Base-by-base conservation (phyloP, 1,140 invertebrate species). In the Meloidogyne exigua region DNA sequence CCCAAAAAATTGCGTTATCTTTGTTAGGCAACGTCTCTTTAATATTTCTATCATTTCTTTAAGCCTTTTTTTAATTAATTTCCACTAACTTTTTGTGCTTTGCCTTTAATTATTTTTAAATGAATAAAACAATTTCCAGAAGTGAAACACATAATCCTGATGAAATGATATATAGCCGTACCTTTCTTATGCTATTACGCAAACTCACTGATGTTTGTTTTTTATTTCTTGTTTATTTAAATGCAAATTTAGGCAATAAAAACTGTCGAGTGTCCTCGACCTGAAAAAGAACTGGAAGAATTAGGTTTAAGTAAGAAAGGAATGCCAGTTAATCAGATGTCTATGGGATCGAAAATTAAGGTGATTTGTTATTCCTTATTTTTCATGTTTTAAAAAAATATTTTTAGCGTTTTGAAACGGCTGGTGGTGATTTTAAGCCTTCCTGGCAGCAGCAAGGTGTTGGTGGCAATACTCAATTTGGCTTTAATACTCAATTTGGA, bases 261-360 rank as follows among this genome's bases (percentile, higher is more conserved):
- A 49, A 18, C 42, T 26, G 75, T 78, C 4, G 62, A 65, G 10
- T 78, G 76, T 36, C 76, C 76, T n/a, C 79, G 63, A 32, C n/a
- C 76, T 23, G 76, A 78, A 28, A 25, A 66, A 12, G 76, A 78
- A 11, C 65, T 78, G 15, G 65, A 68, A 36, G 72, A 75, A 25
- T 67, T 78, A 25, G 76, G 76, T 4, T 28, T 78, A 21, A 62
- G 68, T 21, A 18, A 62, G 25, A 63, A 57, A 13, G 76, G 76
- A 23, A 78, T 78, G 76, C 23, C 57, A 15, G 64, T 39, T 42
- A 71, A 44, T 25, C 72, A 66, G 21, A 12, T 62, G 21, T 57
- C 72, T 3, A 32, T 64, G 28, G 72, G 72, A 5, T 44, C 49
- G 15, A 63, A 73, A 32, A 21, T 25, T 1, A 75, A 78, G 67